Evolutionary conservation across 2,888 invertebrate genomes (phyloP), one percentile per base, ranked within the genome.

Genomic region (Trissonchulus latispiculum): DNA sequence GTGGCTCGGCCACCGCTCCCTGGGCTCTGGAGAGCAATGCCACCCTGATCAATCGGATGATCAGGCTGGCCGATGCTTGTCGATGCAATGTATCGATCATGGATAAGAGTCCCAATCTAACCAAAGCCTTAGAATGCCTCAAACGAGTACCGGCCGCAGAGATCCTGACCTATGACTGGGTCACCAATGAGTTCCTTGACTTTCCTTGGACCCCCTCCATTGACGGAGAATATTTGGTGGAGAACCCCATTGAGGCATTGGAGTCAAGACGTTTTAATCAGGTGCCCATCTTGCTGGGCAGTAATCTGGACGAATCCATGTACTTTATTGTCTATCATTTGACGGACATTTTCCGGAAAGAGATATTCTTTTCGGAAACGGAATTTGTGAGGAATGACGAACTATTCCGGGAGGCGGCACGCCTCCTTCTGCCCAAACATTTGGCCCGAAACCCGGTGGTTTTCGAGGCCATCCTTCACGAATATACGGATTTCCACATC

Each of bases 171-270:
- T 91, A 75, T n/a, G 64, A 67, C 15, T 31, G 66, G 67, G 1
- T 64, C 36, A 37, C 72, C n/a, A 32, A 80, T 68, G 86, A 85
- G 18, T 84, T 86, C 59, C 83, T 84, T 29, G 85, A 86, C 84
- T 95, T 95, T 84, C 92, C 94, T 33, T 94, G 94, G 84, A 91
- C 93, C 18, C 95, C 95, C 0, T 90, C 95, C 61, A 90, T 95
- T 59, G 95, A 96, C 83, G 95, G 95, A 3, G 88, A 92, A 31
- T 95, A 95, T 84, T 86, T 96, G 76, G 90, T 91, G 79, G 94
- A 95, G 83, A 79, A 78, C 18, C 85, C 86, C 1, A 87, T 87
- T 62, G 91, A 91, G 0, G 82, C 85, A 33, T 84, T 95, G 79
- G 87, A 87, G 37, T 89, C 89, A 76, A 89, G 90, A 76, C 90